These are phyloP conservation scores for Protophormia terraenovae DNA, from an alignment of 2,888 invertebrate genomes.

Conservation along the genomic window DNA sequence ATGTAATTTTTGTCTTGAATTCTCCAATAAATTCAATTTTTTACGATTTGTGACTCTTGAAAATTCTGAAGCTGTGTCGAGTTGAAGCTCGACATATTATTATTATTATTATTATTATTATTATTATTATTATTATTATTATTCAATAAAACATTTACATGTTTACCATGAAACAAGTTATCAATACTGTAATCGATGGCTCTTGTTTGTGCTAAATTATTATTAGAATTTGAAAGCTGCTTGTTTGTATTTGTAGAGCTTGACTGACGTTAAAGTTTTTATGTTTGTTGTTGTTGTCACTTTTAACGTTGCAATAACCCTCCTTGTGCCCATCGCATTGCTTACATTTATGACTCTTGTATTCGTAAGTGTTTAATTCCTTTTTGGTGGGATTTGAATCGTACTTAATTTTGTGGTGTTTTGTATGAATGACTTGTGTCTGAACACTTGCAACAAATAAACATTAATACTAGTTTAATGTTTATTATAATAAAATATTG, in stretches of 20 bases:
- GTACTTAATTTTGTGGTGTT: background rate
- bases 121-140: too few species aligned
- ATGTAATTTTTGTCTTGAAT: conserved; percentile 18
- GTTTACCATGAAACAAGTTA: too few species aligned
- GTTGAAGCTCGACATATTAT: too few species aligned
- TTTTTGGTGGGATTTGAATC: background rate
- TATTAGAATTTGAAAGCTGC: conserved; percentile 35
- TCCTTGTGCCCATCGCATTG: conserved; percentile 56
- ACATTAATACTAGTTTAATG: too few species aligned
- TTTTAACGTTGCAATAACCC: conserved; percentile 54
- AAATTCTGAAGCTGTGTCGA: conserved; percentile 16
- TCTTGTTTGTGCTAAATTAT: too few species aligned
- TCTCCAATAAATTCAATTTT: conserved; percentile 40
- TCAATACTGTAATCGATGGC: too few species aligned
- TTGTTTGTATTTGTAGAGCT: background rate
- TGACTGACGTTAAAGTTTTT: background rate
- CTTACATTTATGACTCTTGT: conserved; percentile 51
- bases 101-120: too few species aligned
- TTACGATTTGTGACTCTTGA: conserved; percentile 60
- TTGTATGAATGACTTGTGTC: conserved; percentile 20
- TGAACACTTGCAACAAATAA: conserved; percentile 30
- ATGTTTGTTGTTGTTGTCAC: background rate
- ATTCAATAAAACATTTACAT: too few species aligned
- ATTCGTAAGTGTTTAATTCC: conserved; percentile 39
- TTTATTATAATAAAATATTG: too few species aligned